Evolutionary conservation across 2,797 vertebrate genomes (phyloP).

Genomic region (Xenentodon cancila): DNA sequence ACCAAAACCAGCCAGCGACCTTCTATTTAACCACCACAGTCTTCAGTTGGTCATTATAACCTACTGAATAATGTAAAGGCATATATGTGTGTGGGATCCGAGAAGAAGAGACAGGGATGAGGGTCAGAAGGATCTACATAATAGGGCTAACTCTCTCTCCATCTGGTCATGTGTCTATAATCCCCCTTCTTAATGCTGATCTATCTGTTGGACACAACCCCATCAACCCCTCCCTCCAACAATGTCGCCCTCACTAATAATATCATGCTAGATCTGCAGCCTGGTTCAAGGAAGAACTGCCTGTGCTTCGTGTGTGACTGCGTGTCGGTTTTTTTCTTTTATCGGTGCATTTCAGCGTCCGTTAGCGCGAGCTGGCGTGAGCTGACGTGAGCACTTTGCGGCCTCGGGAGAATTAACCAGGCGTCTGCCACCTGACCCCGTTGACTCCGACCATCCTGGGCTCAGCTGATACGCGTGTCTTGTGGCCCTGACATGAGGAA

Average conservation of each 20-base stretch:
- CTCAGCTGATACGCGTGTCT: constrained; percentile 80
- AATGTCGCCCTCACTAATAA: constrained; percentile 19
- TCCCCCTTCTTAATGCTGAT: constrained; percentile 65
- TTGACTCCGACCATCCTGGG: constrained; percentile 74
- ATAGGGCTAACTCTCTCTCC: constrained; percentile 78
- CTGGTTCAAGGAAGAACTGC: constrained; percentile 8
- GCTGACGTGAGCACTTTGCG: constrained; percentile 50
- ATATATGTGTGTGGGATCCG: constrained; percentile 70
- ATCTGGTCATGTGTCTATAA: constrained; percentile 81
- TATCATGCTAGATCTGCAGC: constrained; percentile 7
- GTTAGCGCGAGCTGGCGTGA: constrained; percentile 48
- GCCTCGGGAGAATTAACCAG: constrained; percentile 82
- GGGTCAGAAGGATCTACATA: constrained; percentile 70
- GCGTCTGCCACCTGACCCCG: constrained; percentile 83
- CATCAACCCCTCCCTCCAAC: constrained; percentile 55
- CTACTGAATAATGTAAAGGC: constrained; percentile 82
- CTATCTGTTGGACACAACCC: constrained; percentile 66
- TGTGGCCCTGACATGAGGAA: constrained; percentile 67
- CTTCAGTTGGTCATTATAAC: constrained; percentile 74
- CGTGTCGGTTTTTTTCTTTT: constrained; percentile 1
- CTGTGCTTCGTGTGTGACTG: constrained; percentile 22
- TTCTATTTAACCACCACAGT: constrained; percentile 25
- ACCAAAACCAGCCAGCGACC: constrained; percentile 66
- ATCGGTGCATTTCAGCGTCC: constrained; percentile 32
- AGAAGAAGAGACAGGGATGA: constrained; percentile 55